These are phyloP conservation scores for Margaritifera margaritifera DNA, from an alignment of 2,888 invertebrate species.

Conservation along the genomic window DNA sequence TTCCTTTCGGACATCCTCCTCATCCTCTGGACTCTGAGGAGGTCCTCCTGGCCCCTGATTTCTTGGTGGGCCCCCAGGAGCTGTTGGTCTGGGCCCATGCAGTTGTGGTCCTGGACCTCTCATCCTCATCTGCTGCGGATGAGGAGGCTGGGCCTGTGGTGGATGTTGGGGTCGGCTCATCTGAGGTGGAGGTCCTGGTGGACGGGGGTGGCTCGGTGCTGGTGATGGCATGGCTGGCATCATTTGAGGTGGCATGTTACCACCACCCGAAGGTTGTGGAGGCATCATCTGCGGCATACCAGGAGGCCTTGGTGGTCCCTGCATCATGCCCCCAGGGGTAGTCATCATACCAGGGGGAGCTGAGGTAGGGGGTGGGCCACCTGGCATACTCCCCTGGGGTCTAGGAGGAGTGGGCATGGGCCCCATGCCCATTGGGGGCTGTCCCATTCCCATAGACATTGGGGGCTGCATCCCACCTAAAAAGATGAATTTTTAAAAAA, in stretches of 20 bases:
- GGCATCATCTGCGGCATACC: constrained; percentile 26
- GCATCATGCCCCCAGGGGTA: constrained; percentile 24
- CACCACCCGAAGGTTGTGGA: constrained; percentile 13
- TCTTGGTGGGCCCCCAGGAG: constrained; percentile 8
- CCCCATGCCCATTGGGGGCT: constrained; percentile 16
- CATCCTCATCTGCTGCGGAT: constrained; percentile 9
- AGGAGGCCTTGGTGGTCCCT: constrained; percentile 20
- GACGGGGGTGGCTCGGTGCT: constrained; percentile 5
- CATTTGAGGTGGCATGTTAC: constrained; percentile 11
- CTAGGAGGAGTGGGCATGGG: constrained; percentile 10
- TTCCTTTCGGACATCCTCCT: constrained; percentile 53
- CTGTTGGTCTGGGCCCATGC: constrained; percentile 9
- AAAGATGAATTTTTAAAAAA: no score
- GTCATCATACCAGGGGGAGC: constrained; percentile 1
- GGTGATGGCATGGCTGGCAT: constrained; percentile 23
- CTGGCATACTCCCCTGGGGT: constrained; percentile 7
- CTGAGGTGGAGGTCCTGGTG: constrained; percentile 28
- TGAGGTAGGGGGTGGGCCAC: constrained; percentile 12
- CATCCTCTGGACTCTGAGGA: constrained; percentile 18
- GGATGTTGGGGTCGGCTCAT: constrained; percentile 19
- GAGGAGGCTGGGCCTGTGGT: constrained; percentile 23
- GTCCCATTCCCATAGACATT: constrained; percentile 19
- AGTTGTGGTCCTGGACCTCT: constrained; percentile 7
- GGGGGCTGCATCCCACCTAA: constrained; percentile 7
- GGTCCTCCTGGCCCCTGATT: constrained; percentile 5